phyloP scores from a whole-genome alignment of 2,113 vertebrate species.

The Poecile atricapillus region DNA sequence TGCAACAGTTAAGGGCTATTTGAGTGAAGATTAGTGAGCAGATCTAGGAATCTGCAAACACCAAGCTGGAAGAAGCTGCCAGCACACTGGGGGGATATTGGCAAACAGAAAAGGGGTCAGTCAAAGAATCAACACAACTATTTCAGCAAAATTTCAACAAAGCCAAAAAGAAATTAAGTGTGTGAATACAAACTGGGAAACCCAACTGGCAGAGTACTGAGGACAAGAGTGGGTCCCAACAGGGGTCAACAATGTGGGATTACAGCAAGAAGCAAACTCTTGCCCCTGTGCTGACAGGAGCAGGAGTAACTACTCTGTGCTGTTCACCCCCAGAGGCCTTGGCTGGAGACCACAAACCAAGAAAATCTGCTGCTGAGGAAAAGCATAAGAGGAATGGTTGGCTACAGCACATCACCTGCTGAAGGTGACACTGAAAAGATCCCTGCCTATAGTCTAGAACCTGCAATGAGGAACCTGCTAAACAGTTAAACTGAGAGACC shows the following conservation, averaged over 20 bases:
- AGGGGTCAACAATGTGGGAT: not conserved
- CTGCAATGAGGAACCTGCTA: not conserved
- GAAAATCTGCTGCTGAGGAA: not conserved
- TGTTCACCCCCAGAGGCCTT: not conserved
- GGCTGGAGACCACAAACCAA: not conserved
- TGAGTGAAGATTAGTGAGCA: not conserved
- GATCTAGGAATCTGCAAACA: not conserved
- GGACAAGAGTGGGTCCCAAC: not conserved
- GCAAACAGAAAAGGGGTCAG: not conserved
- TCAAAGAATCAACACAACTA: not conserved
- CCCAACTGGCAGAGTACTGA: not conserved
- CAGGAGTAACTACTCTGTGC: not conserved
- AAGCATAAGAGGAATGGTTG: fast-evolving
- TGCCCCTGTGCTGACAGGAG: not conserved
- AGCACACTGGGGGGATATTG: fast-evolving
- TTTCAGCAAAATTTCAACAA: not conserved
- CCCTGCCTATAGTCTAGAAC: not conserved
- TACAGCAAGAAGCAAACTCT: not conserved
- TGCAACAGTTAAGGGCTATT: not conserved
- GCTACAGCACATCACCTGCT: not conserved
- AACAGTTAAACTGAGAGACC: not conserved
- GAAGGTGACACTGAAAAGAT: not conserved
- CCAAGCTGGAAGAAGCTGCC: not conserved
- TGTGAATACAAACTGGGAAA: not conserved
- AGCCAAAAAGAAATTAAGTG: not conserved